Base-by-base conservation (phyloP, 1,140 invertebrate species). In the Pinna nobilis region DNA sequence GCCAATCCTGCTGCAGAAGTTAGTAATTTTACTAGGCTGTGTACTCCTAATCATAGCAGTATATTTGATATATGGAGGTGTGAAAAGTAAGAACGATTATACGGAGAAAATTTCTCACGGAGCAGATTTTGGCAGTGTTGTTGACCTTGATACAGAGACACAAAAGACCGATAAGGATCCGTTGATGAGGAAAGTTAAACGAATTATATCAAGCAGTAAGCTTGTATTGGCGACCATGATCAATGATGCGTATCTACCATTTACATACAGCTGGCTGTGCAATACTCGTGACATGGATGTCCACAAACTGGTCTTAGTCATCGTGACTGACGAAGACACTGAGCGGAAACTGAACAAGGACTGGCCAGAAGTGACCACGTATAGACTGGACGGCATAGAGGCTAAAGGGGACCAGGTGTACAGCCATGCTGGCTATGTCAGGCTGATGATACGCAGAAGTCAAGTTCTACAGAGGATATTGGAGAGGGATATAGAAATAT, bases 241-340 rank as follows among this genome's bases (percentile, higher is more conserved):
- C n/a, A 84, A 84, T 66, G 78, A 82, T 51, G 83, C 81, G 30
- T 84, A 79, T 47, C 61, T 83, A 23, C 64, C 76, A 3, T 82
- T 84, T 53, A 76, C 79, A 18, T 76, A 80, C 44, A 84, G 81
- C 72, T 84, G 83, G 83, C 44, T 83, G 11, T 84, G 83, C 51
- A 84, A 84, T 66, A 84, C 83, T 4, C 79, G 77, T 32, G 32
- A 80, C 32, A 79, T 79, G 78, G 65, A 59, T 30, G 76, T 84
- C 49, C 83, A 83, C 72, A 75, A 74, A n/a, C 72, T 72, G 28
- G 76, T 81, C 3, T 67, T 84, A 18, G 60, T 84, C 15, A 81
- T 84, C 7, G 75, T 77, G 28, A 79, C 79, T 2, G 82, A 84
- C 59, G 47, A 35, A 35, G 44, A 55, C 11, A 78, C 78, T 23